Percentiles rank a stretch among this genome's conserved stretches.
phyloP scores from a whole-genome alignment of 2,888 invertebrate species.

The Gastrophysa polygoni region DNA sequence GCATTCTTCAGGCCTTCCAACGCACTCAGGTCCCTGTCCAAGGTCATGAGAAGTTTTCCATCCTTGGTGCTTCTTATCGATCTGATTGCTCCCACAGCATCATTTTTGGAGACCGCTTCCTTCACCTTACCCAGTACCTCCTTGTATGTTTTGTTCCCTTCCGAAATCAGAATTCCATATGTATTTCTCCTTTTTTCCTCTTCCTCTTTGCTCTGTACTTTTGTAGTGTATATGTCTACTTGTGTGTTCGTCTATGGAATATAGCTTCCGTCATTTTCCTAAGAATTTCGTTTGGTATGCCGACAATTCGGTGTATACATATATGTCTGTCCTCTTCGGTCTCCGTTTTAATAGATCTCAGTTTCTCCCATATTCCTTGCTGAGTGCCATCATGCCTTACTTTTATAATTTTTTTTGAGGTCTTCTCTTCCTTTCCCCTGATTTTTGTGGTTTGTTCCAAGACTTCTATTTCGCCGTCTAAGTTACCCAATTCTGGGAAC shows the following conservation, averaged over 20 bases:
- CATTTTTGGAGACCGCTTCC: background rate
- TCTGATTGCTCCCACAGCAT: background rate
- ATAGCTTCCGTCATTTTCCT: background rate
- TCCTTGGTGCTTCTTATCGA: background rate
- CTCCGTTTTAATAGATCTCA: constrained; percentile 2
- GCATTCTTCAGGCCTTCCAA: background rate
- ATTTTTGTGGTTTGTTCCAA: background rate
- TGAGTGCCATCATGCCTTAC: background rate
- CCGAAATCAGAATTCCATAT: background rate
- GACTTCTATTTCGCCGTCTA: background rate
- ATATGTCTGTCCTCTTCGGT: background rate
- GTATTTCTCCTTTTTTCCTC: background rate
- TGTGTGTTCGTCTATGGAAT: no score
- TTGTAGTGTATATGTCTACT: no score
- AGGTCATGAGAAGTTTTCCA: constrained; percentile 4
- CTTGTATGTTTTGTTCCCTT: constrained; percentile 4
- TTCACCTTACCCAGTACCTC: constrained; percentile 11
- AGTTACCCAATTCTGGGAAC: background rate
- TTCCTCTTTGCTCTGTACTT: no score
- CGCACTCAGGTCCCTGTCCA: background rate
- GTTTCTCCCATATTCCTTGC: background rate
- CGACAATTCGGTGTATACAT: background rate
- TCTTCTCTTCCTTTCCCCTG: background rate
- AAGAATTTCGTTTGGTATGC: background rate
- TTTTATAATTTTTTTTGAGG: background rate